Base-by-base conservation (phyloP, 2,113 vertebrate species). In the Ammodytes dubius region DNA sequence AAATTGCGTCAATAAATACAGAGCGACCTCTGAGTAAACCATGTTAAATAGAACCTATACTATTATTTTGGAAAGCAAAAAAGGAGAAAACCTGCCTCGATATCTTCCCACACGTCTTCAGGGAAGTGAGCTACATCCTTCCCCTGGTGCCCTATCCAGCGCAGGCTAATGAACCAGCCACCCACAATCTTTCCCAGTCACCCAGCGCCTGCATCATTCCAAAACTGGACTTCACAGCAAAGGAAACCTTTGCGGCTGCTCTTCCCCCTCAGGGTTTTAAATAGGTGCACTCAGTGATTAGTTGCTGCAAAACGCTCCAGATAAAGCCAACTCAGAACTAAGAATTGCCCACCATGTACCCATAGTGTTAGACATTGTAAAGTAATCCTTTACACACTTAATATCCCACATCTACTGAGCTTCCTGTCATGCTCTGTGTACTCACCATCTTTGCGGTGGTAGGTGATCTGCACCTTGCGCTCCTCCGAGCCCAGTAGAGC, bases 361-460 rank as follows among this genome's bases (percentile, higher is more conserved):
- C 45, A 3, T 35, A 66, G 19, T 19, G 68, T 47, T n/a, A 61
- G 10, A 56, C 56, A 19, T 43, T 35, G 53, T 50, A 59, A 63
- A 78, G 19, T 52, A 60, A 56, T 54, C 54, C 46, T 60, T 50
- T 0, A 42, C 53, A 61, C 35, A 70, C 47, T 40, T 57, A 27
- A 27, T 27, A 53, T 63, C 61, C 54, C 27, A 42, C 14, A 27
- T 35, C 15, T 58, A 64, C 10, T 8, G 37, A 47, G 70, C 19
- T n/a, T 54, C 39, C 1, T 50, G 13, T 63, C 67, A 42, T 57
- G 46, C 39, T 40, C 15, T 35, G 6, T 9, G 13, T 35, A 91
- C 91, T 99, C 96, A 99, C 98, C 98, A 85, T 99, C 96, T 94
- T 99, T 99, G 87, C 97, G 97, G 91, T 99, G 97, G 89, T 99